These are phyloP conservation scores for Vesta saturnalis DNA, from an alignment of 2,888 invertebrate species.

Conservation along the genomic window DNA sequence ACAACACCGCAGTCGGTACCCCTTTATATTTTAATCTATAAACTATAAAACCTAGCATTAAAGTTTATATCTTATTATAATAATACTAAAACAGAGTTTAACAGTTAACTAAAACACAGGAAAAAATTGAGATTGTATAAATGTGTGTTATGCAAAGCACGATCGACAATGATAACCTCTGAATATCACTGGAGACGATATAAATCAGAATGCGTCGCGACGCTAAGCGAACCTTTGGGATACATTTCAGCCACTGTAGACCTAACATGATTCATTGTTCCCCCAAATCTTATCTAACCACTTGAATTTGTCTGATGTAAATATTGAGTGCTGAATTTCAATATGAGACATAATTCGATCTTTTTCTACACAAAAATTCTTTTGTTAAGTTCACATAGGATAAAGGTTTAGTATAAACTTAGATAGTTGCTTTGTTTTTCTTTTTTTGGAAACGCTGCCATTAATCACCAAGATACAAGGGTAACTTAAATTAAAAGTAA, in stretches of 20 bases:
- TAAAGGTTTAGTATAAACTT: no score
- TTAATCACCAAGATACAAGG: no score
- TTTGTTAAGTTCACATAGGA: no score
- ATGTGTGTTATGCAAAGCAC: constrained; percentile 39
- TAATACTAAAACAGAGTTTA: neutral
- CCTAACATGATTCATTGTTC: constrained; percentile 53
- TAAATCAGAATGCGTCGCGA: constrained; percentile 49
- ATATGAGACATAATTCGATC: constrained; percentile 18
- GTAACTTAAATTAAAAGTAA: no score
- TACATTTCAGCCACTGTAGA: constrained; percentile 45
- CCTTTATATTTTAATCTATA: constrained; percentile 14
- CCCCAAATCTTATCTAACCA: constrained; percentile 51
- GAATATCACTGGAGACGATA: constrained; percentile 37
- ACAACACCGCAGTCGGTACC: constrained; percentile 12
- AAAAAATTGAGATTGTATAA: constrained; percentile 8
- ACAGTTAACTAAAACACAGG: no score
- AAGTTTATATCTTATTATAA: constrained; percentile 10
- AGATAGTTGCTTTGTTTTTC: no score
- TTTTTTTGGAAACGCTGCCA: no score
- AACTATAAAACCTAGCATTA: constrained; percentile 17
- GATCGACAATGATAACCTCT: constrained; percentile 41
- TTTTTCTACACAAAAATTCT: no score
- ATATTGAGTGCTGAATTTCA: constrained; percentile 11
- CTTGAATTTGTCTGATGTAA: constrained; percentile 44
- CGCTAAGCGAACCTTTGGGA: constrained; percentile 51